Evolutionary conservation across 2,797 vertebrate species (phyloP).

Genomic region (Adrianichthys oophorus): DNA sequence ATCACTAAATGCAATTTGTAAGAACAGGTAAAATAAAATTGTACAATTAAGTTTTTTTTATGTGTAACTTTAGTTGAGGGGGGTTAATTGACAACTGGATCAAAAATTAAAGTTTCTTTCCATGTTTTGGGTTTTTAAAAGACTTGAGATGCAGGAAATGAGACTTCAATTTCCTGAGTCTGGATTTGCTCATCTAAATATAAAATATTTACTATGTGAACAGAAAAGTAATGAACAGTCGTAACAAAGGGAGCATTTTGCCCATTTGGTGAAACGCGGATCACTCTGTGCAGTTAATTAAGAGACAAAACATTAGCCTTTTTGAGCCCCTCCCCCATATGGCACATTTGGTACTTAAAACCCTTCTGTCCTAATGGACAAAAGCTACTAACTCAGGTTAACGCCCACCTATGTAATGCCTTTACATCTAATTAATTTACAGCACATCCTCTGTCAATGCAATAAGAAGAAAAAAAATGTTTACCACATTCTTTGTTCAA

Average conservation of each 20-base stretch:
- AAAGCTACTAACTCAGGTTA: constrained; percentile 56
- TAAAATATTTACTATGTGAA: no score
- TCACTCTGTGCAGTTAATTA: constrained; percentile 2
- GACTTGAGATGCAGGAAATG: no score
- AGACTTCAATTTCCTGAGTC: no score
- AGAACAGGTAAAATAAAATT: no score
- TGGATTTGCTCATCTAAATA: no score
- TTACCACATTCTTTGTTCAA: constrained; percentile 11
- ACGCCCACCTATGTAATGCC: constrained; percentile 37
- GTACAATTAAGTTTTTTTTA: no score
- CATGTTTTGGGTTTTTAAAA: no score
- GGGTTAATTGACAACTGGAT: no score
- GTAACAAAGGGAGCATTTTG: background rate
- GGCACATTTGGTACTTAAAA: constrained; percentile 16
- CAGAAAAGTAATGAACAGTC: no score
- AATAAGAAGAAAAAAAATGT: constrained; percentile 29
- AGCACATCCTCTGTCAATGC: constrained; percentile 49
- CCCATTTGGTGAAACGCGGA: background rate
- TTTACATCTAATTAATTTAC: constrained; percentile 56
- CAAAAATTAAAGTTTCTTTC: no score
- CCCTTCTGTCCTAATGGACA: constrained; percentile 40
- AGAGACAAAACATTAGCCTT: constrained; percentile 11
- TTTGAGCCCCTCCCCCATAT: constrained; percentile 30
- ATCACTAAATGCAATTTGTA: no score
- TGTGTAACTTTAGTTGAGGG: no score